Evolutionary conservation across 2,113 vertebrate species (phyloP).

Genomic region (human): DNA sequence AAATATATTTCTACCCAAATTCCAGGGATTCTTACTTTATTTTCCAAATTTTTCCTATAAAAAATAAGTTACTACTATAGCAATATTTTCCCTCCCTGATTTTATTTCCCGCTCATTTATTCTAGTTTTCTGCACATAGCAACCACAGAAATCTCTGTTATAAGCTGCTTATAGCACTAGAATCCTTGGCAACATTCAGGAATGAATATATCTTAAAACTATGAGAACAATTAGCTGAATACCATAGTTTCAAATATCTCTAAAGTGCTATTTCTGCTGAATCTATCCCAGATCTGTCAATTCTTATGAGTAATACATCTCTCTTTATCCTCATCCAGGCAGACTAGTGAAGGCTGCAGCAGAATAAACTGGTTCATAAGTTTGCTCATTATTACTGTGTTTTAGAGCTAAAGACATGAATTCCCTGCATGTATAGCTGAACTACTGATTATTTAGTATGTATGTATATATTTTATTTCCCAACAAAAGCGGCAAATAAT

Average conservation of each 20-base stretch:
- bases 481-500: constrained; percentile 30
- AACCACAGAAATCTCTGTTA: constrained; percentile 75
- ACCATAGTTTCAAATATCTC: constrained; percentile 61
- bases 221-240: constrained; percentile 55
- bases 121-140: constrained; percentile 77
- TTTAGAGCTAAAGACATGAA: constrained; percentile 21
- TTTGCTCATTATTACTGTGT: neutral
- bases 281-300: constrained; percentile 54
- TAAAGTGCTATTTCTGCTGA: constrained; percentile 26
- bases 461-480: neutral
- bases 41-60: constrained; percentile 77
- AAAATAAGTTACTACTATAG: constrained; percentile 82
- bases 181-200: constrained; percentile 69
- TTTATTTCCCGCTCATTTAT: constrained; percentile 81
- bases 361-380: constrained; percentile 30
- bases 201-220: constrained; percentile 70
- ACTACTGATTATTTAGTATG: neutral
- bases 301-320: constrained; percentile 31
- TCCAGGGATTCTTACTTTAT: constrained; percentile 69
- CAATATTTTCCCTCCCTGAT: constrained; percentile 79
- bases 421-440: neutral
- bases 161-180: constrained; percentile 64
- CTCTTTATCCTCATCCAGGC: constrained; percentile 17
- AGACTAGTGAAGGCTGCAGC: neutral
- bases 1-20: constrained; percentile 71